Percentiles rank a stretch among this genome's conserved stretches.
Conservation (phyloP, 1,140 invertebrate genomes). For the Nephila pilipes region DNA sequence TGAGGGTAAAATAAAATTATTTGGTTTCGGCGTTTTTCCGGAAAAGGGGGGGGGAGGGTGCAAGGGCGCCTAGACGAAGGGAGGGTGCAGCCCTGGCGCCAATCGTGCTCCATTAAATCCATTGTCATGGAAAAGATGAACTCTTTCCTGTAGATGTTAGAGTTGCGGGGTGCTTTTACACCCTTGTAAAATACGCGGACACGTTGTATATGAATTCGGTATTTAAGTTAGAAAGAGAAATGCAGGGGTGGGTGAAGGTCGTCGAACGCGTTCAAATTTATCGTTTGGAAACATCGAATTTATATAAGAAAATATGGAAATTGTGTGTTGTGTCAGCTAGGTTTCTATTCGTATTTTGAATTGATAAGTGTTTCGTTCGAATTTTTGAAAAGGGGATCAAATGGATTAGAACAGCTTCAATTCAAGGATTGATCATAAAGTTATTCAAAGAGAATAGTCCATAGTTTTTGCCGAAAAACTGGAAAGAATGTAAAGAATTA, state of each 20-base stretch:
- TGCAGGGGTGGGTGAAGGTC: not conserved
- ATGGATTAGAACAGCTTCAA: too few relatives aligned
- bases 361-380: too few relatives aligned
- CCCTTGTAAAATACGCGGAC: conserved; percentile 4
- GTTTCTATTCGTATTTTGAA: too few relatives aligned
- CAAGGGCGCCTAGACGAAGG: not conserved
- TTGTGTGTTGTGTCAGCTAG: not conserved
- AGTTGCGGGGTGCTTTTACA: not conserved
- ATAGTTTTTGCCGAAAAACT: too few relatives aligned
- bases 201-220: not conserved
- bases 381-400: too few relatives aligned
- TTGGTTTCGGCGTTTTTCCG: conserved; percentile 33
- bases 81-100: conserved; percentile 17
- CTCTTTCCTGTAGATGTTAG: conserved; percentile 11
- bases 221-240: not conserved
- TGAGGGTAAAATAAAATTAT: conserved; percentile 32
- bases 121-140: conserved; percentile 62
- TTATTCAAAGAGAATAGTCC: too few relatives aligned
- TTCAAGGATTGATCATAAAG: too few relatives aligned
- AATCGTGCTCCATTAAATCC: conserved; percentile 40
- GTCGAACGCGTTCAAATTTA: not conserved
- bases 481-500: too few relatives aligned
- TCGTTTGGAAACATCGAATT: not conserved
- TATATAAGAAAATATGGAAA: not conserved
- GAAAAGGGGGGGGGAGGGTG: not conserved